phyloP scores from a whole-genome alignment of 2,888 invertebrate species.

The Encarsia formosa region DNA sequence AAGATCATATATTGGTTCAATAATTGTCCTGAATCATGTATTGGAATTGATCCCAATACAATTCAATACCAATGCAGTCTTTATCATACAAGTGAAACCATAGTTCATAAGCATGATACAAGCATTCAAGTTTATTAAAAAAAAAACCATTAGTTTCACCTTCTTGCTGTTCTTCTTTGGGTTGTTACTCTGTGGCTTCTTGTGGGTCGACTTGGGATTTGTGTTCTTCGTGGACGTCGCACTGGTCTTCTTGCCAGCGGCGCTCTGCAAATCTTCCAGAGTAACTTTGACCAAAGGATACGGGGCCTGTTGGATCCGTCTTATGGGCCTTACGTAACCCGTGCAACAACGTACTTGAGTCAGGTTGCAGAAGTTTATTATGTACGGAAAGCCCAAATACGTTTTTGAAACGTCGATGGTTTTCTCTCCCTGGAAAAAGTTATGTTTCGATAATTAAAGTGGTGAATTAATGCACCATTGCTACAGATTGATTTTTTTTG shows the following conservation, averaged over 20 bases:
- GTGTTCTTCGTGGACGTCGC: constrained; percentile 37
- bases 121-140: too few species aligned
- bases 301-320: constrained; percentile 75
- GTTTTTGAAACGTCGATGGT: constrained; percentile 69
- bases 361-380: constrained; percentile 71
- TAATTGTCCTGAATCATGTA: too few species aligned
- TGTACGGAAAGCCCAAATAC: constrained; percentile 67
- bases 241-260: constrained; percentile 27
- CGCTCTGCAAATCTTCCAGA: constrained; percentile 50
- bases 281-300: constrained; percentile 74
- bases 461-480: too few species aligned
- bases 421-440: constrained; percentile 64
- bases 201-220: constrained; percentile 39
- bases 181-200: constrained; percentile 39
- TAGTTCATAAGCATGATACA: too few species aligned
- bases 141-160: constrained; percentile 33
- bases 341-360: constrained; percentile 71
- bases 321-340: constrained; percentile 67
- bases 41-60: too few species aligned
- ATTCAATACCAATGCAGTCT: too few species aligned
- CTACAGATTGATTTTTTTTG: too few species aligned
- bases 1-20: too few species aligned
- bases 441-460: too few species aligned
- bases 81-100: too few species aligned
- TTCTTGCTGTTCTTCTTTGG: constrained; percentile 52